Percentiles rank a stretch among this genome's conserved stretches.
phyloP scores from a whole-genome alignment of 1,140 invertebrate genomes.

The Eufriesea mexicana region DNA sequence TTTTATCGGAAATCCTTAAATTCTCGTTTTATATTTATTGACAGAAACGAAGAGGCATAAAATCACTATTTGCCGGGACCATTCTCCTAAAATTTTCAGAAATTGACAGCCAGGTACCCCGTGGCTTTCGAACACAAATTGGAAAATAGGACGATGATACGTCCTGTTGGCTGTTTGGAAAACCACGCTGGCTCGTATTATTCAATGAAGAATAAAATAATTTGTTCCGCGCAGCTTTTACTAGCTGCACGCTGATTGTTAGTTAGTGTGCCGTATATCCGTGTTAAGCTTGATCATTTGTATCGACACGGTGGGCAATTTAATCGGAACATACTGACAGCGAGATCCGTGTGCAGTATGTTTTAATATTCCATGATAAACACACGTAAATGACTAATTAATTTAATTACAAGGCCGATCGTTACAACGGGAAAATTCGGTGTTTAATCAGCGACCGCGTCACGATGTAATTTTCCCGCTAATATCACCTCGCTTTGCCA shows the following conservation, averaged over 20 bases:
- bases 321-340: slow-evolving; percentile 46
- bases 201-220: slow-evolving; percentile 54
- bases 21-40: neutral
- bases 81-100: neutral
- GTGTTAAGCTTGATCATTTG: slow-evolving; percentile 38
- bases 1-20: neutral
- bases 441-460: slow-evolving; percentile 23
- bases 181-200: slow-evolving; percentile 15
- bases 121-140: slow-evolving; percentile 1
- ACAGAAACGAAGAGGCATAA: neutral
- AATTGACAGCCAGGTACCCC: neutral
- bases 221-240: slow-evolving; percentile 37
- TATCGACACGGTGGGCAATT: slow-evolving; percentile 36
- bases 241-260: slow-evolving; percentile 1
- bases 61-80: neutral
- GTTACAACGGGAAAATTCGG: slow-evolving; percentile 26
- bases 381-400: slow-evolving; percentile 41
- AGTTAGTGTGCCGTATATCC: slow-evolving; percentile 15
- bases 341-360: neutral
- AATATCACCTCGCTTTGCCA: neutral
- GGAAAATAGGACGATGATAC: slow-evolving; percentile 29
- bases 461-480: slow-evolving; percentile 8
- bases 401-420: slow-evolving; percentile 26
- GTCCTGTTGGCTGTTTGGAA: neutral
- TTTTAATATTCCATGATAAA: slow-evolving; percentile 31